Conservation (phyloP, 1,140 invertebrate genomes). For the Coelopa frigida region DNA sequence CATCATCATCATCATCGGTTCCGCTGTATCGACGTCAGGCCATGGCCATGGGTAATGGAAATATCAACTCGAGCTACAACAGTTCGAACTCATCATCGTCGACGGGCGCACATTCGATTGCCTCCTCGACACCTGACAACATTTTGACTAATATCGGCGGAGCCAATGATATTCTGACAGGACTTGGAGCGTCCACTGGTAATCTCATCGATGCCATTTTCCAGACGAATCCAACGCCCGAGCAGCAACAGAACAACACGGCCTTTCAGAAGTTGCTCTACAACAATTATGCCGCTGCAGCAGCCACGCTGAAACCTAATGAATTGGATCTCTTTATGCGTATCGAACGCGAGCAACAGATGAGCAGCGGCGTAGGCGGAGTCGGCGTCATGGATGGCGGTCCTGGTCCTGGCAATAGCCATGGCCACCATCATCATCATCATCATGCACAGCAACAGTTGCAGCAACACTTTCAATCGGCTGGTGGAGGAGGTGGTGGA, state of each 20-base stretch:
- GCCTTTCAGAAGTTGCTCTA: constrained; percentile 25
- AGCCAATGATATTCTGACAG: constrained; percentile 17
- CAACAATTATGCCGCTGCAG: constrained; percentile 33
- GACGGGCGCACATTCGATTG: constrained; percentile 3
- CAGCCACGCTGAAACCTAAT: constrained; percentile 15
- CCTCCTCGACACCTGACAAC: constrained; percentile 14
- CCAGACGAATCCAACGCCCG: constrained; percentile 26
- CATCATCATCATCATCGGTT: constrained; percentile 29
- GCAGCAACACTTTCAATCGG: constrained; percentile 16
- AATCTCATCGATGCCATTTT: constrained; percentile 37
- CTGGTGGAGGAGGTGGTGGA: constrained; percentile 1
- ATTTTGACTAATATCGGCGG: constrained; percentile 19
- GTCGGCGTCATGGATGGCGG: constrained; percentile 3
- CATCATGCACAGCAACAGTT: constrained; percentile 15
- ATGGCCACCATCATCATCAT: constrained; percentile 12
- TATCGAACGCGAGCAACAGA: constrained; percentile 9
- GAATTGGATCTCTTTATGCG: constrained; percentile 34
- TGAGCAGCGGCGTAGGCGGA: constrained; percentile 9
- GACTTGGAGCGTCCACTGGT: constrained; percentile 20
- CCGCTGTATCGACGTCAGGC: constrained; percentile 48
- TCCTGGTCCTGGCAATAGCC: constrained; percentile 2
- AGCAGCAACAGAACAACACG: constrained; percentile 21
- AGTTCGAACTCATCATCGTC: constrained; percentile 17
- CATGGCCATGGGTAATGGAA: constrained; percentile 29
- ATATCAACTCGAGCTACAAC: constrained; percentile 17